Conservation (phyloP, 2,888 invertebrate genomes). For the Willowsia nigromaculata region DNA sequence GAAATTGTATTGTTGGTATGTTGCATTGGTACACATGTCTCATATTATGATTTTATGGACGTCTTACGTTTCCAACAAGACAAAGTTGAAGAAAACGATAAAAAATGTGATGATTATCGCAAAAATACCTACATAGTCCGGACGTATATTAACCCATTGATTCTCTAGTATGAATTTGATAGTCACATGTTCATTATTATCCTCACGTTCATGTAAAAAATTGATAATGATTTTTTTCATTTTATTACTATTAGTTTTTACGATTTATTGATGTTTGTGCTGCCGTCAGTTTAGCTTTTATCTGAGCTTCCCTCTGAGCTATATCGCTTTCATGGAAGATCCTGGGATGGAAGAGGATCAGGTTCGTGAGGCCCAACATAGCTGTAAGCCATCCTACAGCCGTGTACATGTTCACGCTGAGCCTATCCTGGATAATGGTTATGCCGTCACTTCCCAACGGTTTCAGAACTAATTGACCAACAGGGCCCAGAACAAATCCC, state of each 20-base stretch:
- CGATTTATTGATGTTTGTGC: background rate
- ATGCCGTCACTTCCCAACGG: slow-evolving; percentile 87
- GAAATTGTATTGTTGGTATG: background rate
- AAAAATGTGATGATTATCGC: slow-evolving; percentile 90
- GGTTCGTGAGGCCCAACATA: slow-evolving; percentile 86
- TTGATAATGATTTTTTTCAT: no score
- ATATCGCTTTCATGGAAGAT: slow-evolving; percentile 89
- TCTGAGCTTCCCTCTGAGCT: slow-evolving; percentile 88
- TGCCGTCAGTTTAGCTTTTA: slow-evolving; percentile 78
- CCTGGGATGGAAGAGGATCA: slow-evolving; percentile 87
- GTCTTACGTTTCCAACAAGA: slow-evolving; percentile 89
- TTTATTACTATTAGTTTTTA: no score
- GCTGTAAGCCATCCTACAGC: slow-evolving; percentile 93
- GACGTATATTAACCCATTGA: slow-evolving; percentile 79
- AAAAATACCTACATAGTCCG: slow-evolving; percentile 89
- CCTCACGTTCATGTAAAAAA: background rate
- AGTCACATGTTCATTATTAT: background rate
- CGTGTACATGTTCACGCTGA: slow-evolving; percentile 92
- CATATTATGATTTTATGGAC: no score
- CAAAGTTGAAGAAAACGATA: slow-evolving; percentile 92
- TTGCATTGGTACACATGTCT: no score
- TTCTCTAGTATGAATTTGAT: slow-evolving; percentile 17
- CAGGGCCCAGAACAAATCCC: slow-evolving; percentile 93
- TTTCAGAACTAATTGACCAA: slow-evolving; percentile 89
- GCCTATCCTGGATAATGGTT: slow-evolving; percentile 81